A percentile compares a stretch with the other conserved stretches of the same genome.
Evolutionary conservation across 2,797 vertebrate genomes (phyloP).

Genomic region (Anabas testudineus): DNA sequence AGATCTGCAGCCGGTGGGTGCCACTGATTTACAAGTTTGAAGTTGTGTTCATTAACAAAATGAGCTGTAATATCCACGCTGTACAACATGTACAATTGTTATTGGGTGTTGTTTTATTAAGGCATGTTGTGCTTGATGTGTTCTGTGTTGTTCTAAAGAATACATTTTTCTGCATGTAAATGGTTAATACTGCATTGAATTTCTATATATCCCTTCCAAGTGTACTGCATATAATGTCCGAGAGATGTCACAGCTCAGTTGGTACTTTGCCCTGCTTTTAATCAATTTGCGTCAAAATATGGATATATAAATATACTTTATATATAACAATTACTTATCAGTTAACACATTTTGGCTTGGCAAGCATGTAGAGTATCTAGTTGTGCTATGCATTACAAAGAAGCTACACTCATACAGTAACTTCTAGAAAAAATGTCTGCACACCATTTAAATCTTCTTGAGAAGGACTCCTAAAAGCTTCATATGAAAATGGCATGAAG

Average conservation of each 20-base stretch:
- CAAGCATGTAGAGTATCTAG: not conserved
- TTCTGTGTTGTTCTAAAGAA: not conserved
- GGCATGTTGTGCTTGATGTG: not conserved
- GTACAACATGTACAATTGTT: not conserved
- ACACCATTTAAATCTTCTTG: not conserved
- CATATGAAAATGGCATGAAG: not conserved
- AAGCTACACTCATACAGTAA: not conserved
- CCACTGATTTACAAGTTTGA: not conserved
- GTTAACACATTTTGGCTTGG: not conserved
- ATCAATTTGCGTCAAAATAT: not conserved
- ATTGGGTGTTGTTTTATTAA: not conserved
- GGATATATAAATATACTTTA: not conserved
- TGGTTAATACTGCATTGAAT: not conserved
- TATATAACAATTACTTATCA: not conserved
- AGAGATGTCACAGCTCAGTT: not conserved
- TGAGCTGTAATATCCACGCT: not conserved
- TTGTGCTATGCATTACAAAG: not conserved
- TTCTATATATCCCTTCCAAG: not conserved
- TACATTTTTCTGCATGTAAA: not conserved
- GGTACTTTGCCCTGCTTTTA: not conserved
- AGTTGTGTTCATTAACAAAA: not conserved
- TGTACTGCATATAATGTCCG: not conserved
- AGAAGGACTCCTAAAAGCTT: not conserved
- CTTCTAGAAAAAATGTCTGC: not conserved
- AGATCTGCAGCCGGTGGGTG: conserved; percentile 82